Evolutionary conservation across 2,113 vertebrate genomes (phyloP), one percentile per base, ranked within the genome.

Genomic region (Phodopus roborovskii): DNA sequence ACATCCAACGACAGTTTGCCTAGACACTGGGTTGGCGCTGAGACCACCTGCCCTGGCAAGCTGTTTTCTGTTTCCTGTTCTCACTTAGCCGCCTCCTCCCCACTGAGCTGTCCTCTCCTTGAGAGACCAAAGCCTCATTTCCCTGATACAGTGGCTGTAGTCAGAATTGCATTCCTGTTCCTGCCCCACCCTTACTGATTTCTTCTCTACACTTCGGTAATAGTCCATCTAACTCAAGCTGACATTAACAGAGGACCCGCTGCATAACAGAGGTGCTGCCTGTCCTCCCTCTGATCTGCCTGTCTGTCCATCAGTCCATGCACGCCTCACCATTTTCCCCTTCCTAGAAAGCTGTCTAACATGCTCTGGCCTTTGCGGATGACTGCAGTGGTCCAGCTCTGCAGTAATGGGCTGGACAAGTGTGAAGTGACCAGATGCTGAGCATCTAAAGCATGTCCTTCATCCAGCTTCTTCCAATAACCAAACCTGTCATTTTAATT

Each of bases 351-450:
- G 79, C 58, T 26, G 53, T 60, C 36, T 17, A 7, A 5, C 4
- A 0, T 0, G 1, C 64, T 30, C 45, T 28, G 20, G 26, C 93
- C 45, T 33, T 53, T 3, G 1, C 0, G 28, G 42, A 56, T 48
- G 36, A 22, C 79, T 36, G 16, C 0, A 0, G 26, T 36, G 6
- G 53, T 16, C 16, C 2, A 16, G 36, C 48, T 74, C 81, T 74
- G 19, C 8, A 3, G 42, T n/a, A 26, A 48, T 20, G 56, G 7
- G 11, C 30, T 16, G 20, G 39, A 33, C 36, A 56, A 24, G 8
- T 62, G 15, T 64, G 28, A 90, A 4, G 7, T 20, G 53, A 73
- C 0, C 53, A 13, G 30, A 83, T 33, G 36, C 50, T 79, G 45
- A 53, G 53, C 6, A n/a, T 13, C n/a, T 45, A 74, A 39, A 12